A percentile compares a stretch with the other conserved stretches of the same genome.
Conservation (phyloP, 1,140 invertebrate species). For the Eupristina koningsbergeri region DNA sequence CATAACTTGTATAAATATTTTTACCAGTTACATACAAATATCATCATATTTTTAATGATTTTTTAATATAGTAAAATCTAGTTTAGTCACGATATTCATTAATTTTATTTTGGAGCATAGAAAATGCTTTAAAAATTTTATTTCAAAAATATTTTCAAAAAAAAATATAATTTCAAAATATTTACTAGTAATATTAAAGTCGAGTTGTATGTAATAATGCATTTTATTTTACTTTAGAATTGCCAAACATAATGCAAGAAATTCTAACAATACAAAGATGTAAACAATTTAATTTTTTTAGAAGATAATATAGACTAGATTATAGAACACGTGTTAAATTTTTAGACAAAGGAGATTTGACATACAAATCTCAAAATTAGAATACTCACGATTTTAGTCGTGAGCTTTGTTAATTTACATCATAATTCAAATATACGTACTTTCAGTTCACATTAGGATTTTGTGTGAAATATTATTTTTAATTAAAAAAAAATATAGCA, state of each 20-base stretch:
- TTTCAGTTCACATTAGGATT: background rate
- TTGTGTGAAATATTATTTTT: background rate
- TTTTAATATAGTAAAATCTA: no score
- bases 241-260: background rate
- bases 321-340: background rate
- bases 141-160: no score
- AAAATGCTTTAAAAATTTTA: no score
- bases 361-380: background rate
- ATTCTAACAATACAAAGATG: background rate
- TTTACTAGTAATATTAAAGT: no score
- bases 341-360: background rate
- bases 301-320: background rate
- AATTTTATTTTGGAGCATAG: no score
- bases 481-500: background rate
- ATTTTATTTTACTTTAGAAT: background rate
- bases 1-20: no score
- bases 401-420: background rate
- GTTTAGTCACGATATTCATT: no score
- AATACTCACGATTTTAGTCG: background rate
- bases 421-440: background rate
- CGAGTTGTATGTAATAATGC: no score
- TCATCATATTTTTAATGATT: no score
- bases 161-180: no score
- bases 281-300: background rate
- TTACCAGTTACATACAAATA: no score